These are phyloP conservation scores for Montipora cactus DNA, from an alignment of 64 coral and sea anemone genomes.

Conservation along the genomic window DNA sequence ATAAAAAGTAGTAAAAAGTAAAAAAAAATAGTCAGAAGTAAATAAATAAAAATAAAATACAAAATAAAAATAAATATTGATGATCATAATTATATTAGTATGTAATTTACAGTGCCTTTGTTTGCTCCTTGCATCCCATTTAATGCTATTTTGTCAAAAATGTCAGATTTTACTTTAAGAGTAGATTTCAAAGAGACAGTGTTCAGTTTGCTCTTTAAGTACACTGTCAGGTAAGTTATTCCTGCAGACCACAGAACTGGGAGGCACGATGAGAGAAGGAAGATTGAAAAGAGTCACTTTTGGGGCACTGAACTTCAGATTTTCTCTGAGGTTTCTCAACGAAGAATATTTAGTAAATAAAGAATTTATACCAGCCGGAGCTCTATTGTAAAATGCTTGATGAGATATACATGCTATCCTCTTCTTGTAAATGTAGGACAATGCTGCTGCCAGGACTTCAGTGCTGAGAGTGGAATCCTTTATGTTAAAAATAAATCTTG, in stretches of 20 bases:
- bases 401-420: neutral
- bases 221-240: neutral
- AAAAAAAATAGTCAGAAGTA: no score
- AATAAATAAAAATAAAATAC: no score
- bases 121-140: neutral
- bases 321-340: constrained; percentile 1
- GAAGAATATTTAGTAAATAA: neutral
- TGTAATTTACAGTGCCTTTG: no score
- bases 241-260: neutral
- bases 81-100: no score
- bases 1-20: no score
- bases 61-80: no score
- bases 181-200: no score
- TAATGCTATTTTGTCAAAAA: constrained; percentile 1
- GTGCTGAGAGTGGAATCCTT: neutral
- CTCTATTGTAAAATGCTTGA: constrained; percentile 18
- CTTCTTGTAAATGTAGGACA: neutral
- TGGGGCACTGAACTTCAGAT: neutral
- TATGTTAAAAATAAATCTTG: constrained; percentile 14
- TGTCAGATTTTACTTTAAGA: neutral
- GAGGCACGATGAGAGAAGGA: constrained; percentile 4
- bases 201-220: neutral
- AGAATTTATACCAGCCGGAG: constrained; percentile 10
- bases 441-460: neutral
- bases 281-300: neutral